phyloP scores from a whole-genome alignment of 2,113 vertebrate species.

The Xyrauchen texanus region DNA sequence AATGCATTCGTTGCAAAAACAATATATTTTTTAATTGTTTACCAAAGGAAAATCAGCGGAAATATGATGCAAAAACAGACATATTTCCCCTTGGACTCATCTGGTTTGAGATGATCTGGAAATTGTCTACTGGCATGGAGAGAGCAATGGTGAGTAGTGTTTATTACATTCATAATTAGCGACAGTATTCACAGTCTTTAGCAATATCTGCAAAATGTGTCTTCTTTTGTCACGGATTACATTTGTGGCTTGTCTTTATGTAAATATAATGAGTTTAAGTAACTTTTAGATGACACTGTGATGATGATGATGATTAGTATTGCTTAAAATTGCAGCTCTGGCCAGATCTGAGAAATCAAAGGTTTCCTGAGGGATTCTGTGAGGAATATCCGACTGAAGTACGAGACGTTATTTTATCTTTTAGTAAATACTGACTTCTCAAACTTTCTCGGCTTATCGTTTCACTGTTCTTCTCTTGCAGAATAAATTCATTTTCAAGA shows the following conservation, averaged over 20 bases:
- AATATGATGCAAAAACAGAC: constrained; percentile 75
- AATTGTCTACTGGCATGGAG: constrained; percentile 35
- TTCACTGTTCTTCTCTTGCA: not conserved
- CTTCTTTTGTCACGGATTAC: not conserved
- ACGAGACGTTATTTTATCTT: not conserved
- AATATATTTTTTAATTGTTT: constrained; percentile 1
- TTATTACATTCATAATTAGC: not conserved
- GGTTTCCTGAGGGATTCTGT: constrained; percentile 37
- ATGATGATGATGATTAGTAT: too few relatives aligned
- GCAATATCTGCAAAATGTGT: not conserved
- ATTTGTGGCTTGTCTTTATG: not conserved
- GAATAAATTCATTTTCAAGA: constrained; percentile 34
- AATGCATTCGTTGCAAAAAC: too few relatives aligned
- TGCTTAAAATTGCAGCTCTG: constrained; percentile 29
- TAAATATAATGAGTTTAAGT: not conserved
- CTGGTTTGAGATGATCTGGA: constrained; percentile 70
- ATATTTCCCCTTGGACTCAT: constrained; percentile 78
- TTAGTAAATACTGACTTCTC: not conserved
- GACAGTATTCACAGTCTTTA: not conserved
- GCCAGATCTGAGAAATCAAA: not conserved
- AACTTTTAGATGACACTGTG: too few relatives aligned
- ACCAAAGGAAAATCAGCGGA: not conserved
- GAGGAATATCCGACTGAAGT: constrained; percentile 19
- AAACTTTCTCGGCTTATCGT: not conserved
- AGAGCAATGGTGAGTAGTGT: not conserved